phyloP scores from a whole-genome alignment of 2,113 vertebrate genomes.

The Alosa alosa region DNA sequence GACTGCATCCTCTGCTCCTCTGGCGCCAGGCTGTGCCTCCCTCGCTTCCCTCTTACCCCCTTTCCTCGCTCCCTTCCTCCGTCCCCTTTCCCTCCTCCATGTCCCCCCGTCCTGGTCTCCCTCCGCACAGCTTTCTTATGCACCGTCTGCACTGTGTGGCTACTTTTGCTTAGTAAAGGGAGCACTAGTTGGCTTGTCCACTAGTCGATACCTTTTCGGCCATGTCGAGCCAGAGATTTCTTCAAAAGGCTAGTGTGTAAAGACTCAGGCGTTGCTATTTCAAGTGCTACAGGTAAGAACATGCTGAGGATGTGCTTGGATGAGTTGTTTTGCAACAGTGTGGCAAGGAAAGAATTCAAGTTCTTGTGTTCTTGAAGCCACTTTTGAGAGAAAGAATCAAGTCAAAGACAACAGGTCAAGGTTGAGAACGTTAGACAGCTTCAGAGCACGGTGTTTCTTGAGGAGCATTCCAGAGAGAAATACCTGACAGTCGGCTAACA shows the following conservation, averaged over 20 bases:
- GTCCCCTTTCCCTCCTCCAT: background rate
- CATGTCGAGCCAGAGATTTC: background rate
- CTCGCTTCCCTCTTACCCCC: background rate
- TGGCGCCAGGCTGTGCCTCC: constrained; percentile 18
- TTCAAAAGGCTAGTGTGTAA: background rate
- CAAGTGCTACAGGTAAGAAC: background rate
- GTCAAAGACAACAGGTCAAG: background rate
- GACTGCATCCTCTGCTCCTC: background rate
- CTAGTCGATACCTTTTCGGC: background rate
- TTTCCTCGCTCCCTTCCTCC: background rate
- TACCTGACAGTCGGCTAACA: background rate
- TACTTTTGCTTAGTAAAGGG: background rate
- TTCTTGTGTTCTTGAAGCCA: background rate
- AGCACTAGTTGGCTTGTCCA: background rate
- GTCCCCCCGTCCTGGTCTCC: background rate
- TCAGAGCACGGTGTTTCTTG: background rate
- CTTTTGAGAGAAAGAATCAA: background rate
- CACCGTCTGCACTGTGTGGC: background rate
- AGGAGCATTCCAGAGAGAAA: background rate
- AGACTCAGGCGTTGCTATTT: background rate
- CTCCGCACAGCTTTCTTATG: background rate
- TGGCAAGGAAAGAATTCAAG: background rate
- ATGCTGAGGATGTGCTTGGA: background rate
- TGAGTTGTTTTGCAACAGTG: background rate
- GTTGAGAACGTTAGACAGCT: background rate